Evolutionary conservation across 2,113 vertebrate species (phyloP).

Genomic region (Rattus norvegicus): DNA sequence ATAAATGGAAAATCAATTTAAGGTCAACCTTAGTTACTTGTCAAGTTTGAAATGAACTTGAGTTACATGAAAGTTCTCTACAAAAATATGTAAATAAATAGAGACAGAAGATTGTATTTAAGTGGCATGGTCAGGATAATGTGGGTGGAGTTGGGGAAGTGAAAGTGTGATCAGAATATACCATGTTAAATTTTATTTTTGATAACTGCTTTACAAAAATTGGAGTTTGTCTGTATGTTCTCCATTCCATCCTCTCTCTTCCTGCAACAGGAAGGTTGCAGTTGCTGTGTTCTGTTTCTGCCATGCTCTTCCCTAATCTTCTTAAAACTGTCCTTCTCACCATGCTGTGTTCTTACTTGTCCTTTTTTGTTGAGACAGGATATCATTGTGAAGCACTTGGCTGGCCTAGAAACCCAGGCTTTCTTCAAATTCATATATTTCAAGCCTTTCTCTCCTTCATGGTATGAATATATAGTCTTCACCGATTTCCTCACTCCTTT

Average conservation of each 20-base stretch:
- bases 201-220: background rate
- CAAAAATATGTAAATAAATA: background rate
- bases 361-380: too few species aligned
- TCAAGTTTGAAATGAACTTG: background rate
- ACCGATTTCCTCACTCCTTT: background rate
- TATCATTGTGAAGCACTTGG: background rate
- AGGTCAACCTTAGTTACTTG: too few species aligned
- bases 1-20: too few species aligned
- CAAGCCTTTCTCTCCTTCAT: background rate
- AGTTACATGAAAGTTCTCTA: background rate
- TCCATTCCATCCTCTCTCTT: too few species aligned
- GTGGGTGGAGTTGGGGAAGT: too few species aligned
- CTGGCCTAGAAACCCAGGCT: background rate
- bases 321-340: too few species aligned
- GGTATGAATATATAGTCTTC: background rate
- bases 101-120: too few species aligned
- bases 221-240: too few species aligned
- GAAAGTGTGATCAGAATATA: too few species aligned
- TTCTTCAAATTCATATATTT: background rate
- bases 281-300: background rate
- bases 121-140: too few species aligned
- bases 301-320: rapidly evolving
- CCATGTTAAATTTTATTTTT: background rate
- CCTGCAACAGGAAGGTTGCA: rapidly evolving
- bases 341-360: background rate